Percentiles rank a stretch among this genome's conserved stretches.
These are phyloP conservation scores for Misgurnus mizolepis DNA, from an alignment of 2,113 vertebrate genomes.

Conservation along the genomic window DNA sequence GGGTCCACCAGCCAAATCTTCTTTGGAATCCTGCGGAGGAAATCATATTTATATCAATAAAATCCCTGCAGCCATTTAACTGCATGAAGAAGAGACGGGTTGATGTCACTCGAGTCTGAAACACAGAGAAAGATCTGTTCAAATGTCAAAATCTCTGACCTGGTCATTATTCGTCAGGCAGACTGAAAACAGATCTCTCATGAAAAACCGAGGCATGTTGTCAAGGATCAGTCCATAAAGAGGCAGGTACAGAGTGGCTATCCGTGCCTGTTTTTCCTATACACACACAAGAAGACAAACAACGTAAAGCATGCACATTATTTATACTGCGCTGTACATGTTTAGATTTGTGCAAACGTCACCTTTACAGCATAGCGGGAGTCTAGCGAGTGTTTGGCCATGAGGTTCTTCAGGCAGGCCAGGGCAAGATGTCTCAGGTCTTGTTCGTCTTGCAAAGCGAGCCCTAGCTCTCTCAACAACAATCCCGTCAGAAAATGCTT, in stretches of 20 bases:
- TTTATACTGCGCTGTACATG: neutral
- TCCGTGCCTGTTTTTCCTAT: conserved; percentile 91
- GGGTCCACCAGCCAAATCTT: conserved; percentile 86
- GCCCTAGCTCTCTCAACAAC: conserved; percentile 90
- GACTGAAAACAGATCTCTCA: conserved; percentile 93
- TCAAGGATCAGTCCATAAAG: conserved; percentile 96
- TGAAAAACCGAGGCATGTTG: conserved; percentile 96
- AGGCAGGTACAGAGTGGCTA: conserved; percentile 94
- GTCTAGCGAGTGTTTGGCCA: conserved; percentile 97
- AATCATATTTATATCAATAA: neutral
- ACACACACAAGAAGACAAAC: neutral
- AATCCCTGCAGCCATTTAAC: neutral
- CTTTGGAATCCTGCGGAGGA: conserved; percentile 85
- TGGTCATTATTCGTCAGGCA: conserved; percentile 90
- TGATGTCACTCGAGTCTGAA: neutral
- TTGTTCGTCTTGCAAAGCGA: conserved; percentile 95
- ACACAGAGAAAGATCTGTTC: neutral
- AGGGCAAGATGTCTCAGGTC: conserved; percentile 92
- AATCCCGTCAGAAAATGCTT: conserved; percentile 96
- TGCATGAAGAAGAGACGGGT: neutral
- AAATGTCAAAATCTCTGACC: conserved; percentile 65
- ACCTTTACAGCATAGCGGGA: conserved; percentile 89
- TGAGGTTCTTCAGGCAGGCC: conserved; percentile 91
- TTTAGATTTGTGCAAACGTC: conserved; percentile 28
- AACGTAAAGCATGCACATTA: neutral